phyloP scores from a whole-genome alignment of 2,888 invertebrate species.

The Gasteruption jaculator region DNA sequence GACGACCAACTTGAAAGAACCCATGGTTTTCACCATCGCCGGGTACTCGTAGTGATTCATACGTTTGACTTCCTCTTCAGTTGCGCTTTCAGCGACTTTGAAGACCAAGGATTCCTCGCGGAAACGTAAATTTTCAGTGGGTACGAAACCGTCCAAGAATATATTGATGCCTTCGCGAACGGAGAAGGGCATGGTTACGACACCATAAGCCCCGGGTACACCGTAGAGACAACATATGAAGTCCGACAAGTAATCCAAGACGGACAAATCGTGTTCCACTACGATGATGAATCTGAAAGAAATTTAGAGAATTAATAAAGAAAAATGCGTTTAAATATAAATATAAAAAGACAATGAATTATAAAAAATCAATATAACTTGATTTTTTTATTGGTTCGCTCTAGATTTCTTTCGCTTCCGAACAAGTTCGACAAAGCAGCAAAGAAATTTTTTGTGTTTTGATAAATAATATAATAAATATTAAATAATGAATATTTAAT shows the following conservation, averaged over 20 bases:
- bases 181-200: conserved; percentile 99
- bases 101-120: conserved; percentile 95
- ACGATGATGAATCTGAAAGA: conserved; percentile 88
- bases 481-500: no score
- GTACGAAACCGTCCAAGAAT: conserved; percentile 98
- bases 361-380: no score
- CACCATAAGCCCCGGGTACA: conserved; percentile 97
- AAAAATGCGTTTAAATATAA: no score
- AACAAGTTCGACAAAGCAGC: no score
- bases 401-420: no score
- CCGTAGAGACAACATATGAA: conserved; percentile 99
- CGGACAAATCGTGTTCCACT: conserved; percentile 98
- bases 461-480: no score
- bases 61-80: conserved; percentile 94
- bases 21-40: conserved; percentile 82
- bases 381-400: neutral
- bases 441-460: no score
- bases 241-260: conserved; percentile 96
- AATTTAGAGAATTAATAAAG: no score
- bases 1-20: conserved; percentile 73
- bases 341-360: no score
- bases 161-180: conserved; percentile 99
- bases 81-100: conserved; percentile 97
- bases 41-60: conserved; percentile 97
- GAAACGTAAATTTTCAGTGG: conserved; percentile 98